These are phyloP conservation scores for Podocnemis expansa DNA, from an alignment of 2,113 vertebrate genomes.

Conservation along the genomic window DNA sequence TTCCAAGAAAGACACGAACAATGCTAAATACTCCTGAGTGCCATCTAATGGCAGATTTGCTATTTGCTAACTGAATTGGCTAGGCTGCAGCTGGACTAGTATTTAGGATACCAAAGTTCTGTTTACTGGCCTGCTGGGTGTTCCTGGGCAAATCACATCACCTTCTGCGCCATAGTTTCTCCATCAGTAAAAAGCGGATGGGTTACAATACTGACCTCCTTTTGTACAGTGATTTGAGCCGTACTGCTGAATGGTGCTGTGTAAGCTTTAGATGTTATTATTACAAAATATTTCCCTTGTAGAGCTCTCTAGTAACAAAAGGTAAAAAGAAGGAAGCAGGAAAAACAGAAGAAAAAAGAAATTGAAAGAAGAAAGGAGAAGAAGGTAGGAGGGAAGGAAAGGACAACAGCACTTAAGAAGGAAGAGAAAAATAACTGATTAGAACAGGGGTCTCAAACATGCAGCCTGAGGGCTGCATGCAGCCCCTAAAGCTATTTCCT, in stretches of 20 bases:
- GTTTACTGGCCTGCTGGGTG: neutral
- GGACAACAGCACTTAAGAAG: constrained; percentile 49
- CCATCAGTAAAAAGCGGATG: neutral
- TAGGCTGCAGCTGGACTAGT: neutral
- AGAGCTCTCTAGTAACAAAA: neutral
- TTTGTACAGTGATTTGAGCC: neutral
- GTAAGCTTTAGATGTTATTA: neutral
- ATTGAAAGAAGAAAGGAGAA: neutral
- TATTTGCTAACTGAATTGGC: neutral
- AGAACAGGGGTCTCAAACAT: too few species aligned
- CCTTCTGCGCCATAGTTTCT: neutral
- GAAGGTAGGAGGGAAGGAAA: constrained; percentile 7
- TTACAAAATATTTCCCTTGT: neutral
- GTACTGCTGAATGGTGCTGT: fast-evolving
- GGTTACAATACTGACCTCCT: neutral
- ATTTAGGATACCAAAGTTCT: neutral
- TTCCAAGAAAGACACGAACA: neutral
- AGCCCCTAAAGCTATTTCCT: too few species aligned
- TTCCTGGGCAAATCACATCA: neutral
- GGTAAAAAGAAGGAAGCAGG: neutral
- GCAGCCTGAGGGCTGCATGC: too few species aligned
- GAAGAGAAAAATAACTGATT: neutral
- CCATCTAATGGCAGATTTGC: constrained; percentile 46
- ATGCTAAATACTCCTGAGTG: neutral
- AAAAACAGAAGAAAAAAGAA: neutral